A percentile compares a stretch with the other conserved stretches of the same genome.
Conservation (phyloP, 1,140 invertebrate genomes). For the Heliconius congener region DNA sequence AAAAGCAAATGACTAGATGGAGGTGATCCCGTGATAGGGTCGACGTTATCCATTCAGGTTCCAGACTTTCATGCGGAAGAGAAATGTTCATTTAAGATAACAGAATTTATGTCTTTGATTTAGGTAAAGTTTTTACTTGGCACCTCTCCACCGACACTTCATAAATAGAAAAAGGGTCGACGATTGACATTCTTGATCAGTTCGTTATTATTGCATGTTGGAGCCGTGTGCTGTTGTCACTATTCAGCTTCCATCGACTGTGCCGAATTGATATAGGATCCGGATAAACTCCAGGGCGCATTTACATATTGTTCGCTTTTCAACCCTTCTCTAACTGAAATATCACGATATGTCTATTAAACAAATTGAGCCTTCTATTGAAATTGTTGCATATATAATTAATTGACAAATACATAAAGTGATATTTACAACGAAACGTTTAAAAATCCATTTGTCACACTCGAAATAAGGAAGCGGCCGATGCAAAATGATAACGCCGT, state of each 20-base stretch:
- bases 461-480: conserved; percentile 42
- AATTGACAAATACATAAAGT: neutral
- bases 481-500: conserved; percentile 53
- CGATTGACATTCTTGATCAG: conserved; percentile 62
- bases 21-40: conserved; percentile 75
- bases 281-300: conserved; percentile 53
- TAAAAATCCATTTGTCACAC: conserved; percentile 42
- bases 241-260: conserved; percentile 62
- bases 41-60: conserved; percentile 76
- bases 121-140: conserved; percentile 71
- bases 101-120: conserved; percentile 77
- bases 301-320: conserved; percentile 62
- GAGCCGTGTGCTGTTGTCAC: conserved; percentile 58
- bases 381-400: neutral
- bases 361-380: conserved; percentile 1
- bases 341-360: conserved; percentile 20
- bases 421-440: conserved; percentile 2
- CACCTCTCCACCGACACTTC: conserved; percentile 49
- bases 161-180: conserved; percentile 68
- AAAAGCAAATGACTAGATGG: conserved; percentile 80
- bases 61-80: conserved; percentile 72
- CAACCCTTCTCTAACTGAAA: conserved; percentile 38
- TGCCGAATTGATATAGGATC: conserved; percentile 65
- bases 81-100: conserved; percentile 80
- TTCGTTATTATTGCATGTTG: conserved; percentile 69